A percentile compares a stretch with the other conserved stretches of the same genome.
phyloP scores from a whole-genome alignment of 1,140 invertebrate species.

The Metopolophium dirhodum region DNA sequence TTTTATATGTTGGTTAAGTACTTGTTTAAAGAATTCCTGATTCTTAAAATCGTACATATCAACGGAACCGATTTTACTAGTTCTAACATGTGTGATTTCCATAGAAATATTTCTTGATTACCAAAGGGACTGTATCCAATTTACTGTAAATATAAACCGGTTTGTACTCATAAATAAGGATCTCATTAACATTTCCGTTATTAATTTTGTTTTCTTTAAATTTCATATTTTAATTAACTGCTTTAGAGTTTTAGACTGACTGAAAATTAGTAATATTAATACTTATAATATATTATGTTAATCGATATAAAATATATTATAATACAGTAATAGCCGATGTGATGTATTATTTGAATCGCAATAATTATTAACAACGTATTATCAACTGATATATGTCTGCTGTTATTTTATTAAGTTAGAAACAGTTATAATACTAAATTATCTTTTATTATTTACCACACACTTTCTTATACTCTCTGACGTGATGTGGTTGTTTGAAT shows the following conservation, averaged over 20 bases:
- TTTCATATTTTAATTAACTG: neutral
- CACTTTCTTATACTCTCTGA: neutral
- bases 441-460: neutral
- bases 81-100: neutral
- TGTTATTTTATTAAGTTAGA: neutral
- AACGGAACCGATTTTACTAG: neutral
- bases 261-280: neutral
- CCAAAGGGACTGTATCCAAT: constrained; percentile 30
- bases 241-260: neutral
- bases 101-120: constrained; percentile 23
- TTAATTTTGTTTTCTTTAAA: constrained; percentile 16
- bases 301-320: neutral
- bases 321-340: neutral
- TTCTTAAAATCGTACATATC: constrained; percentile 13
- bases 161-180: neutral
- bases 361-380: neutral
- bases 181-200: constrained; percentile 29
- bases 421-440: neutral
- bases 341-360: neutral
- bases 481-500: neutral
- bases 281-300: neutral
- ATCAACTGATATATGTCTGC: neutral
- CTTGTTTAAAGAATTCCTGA: neutral
- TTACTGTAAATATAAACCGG: constrained; percentile 29
- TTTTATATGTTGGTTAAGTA: neutral